Evolutionary conservation across 37 sponge, comb jelly and placozoan genomes (phyloP).

Genomic region (Beroe forskalii): DNA sequence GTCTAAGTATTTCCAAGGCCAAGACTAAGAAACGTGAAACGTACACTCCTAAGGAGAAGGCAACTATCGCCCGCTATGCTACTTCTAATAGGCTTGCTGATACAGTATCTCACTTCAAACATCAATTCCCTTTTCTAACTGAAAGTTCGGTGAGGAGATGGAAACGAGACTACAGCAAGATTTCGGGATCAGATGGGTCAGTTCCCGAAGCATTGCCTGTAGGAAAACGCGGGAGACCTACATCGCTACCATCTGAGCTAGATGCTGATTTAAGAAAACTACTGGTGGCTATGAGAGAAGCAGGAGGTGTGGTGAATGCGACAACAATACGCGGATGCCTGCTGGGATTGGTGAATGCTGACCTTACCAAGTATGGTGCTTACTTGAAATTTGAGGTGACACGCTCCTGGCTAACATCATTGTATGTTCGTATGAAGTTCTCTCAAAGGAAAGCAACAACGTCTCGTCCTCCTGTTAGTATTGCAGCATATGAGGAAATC

Average conservation of each 20-base stretch:
- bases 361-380: not conserved
- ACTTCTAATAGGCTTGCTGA: not conserved
- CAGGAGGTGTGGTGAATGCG: not conserved
- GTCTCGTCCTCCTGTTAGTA: not conserved
- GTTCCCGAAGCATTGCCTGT: not conserved
- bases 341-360: not conserved
- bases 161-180: not conserved
- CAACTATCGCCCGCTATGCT: not conserved
- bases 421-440: not conserved
- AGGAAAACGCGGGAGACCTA: not conserved
- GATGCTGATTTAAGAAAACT: not conserved
- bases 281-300: not conserved
- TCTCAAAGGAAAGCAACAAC: not conserved
- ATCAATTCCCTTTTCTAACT: not conserved
- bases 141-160: not conserved
- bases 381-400: not conserved
- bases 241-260: not conserved
- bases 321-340: not conserved
- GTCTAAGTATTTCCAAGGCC: not conserved
- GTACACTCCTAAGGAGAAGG: not conserved
- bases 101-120: not conserved
- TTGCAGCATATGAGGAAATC: not conserved
- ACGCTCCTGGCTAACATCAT: not conserved
- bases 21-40: not conserved
- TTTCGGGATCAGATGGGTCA: not conserved